These are phyloP conservation scores for Sericinus montela DNA, from an alignment of 2,888 invertebrate species.

Conservation along the genomic window DNA sequence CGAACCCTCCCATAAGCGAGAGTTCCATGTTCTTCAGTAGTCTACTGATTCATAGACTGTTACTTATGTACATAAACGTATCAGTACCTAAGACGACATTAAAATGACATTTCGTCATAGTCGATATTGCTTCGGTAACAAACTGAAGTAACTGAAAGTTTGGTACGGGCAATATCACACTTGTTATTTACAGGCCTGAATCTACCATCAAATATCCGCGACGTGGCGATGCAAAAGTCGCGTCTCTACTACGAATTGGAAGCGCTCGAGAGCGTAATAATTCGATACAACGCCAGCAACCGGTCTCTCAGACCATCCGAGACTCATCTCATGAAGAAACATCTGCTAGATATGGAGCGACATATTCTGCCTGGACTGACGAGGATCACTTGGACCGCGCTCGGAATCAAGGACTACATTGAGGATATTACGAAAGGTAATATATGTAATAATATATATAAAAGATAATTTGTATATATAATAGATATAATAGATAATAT, in stretches of 20 bases:
- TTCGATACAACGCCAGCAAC: constrained; percentile 82
- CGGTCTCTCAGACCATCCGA: constrained; percentile 85
- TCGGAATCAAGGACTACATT: constrained; percentile 87
- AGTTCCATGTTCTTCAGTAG: no score
- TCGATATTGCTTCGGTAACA: no score
- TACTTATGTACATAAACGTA: no score
- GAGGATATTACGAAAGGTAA: constrained; percentile 68
- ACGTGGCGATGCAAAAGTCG: constrained; percentile 80
- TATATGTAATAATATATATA: no score
- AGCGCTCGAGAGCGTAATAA: constrained; percentile 78
- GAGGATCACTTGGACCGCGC: constrained; percentile 91
- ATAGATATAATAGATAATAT: no score
- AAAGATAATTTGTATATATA: no score
- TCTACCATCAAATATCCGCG: constrained; percentile 70
- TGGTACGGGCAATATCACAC: no score
- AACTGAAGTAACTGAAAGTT: no score
- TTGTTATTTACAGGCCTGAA: constrained; percentile 43
- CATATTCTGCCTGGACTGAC: constrained; percentile 89
- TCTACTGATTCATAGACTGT: no score
- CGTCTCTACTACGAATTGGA: constrained; percentile 83
- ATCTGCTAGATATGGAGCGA: constrained; percentile 85
- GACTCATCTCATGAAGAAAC: constrained; percentile 83
- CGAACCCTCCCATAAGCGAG: no score
- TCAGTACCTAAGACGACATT: no score
- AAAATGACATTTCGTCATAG: no score